Evolutionary conservation across 1,140 invertebrate genomes (phyloP).

Genomic region (Solenopsis invicta): DNA sequence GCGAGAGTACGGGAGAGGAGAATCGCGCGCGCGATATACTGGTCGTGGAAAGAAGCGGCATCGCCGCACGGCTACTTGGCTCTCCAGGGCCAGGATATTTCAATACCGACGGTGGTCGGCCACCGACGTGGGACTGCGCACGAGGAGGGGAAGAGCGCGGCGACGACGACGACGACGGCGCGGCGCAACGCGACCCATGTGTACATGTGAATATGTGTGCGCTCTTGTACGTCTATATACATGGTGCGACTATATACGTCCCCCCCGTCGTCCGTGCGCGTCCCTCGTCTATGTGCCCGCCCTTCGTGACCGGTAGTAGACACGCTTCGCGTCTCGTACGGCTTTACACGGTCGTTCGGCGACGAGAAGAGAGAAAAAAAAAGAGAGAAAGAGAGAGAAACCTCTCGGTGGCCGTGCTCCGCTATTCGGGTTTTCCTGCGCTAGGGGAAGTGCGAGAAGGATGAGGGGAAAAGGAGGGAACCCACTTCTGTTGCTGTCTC

Average conservation of each 20-base stretch:
- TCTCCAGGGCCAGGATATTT: slow-evolving; percentile 83
- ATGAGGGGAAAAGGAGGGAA: neutral
- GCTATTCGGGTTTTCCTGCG: slow-evolving; percentile 75
- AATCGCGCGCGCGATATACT: slow-evolving; percentile 68
- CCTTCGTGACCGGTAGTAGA: slow-evolving; percentile 65
- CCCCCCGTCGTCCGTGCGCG: slow-evolving; percentile 12
- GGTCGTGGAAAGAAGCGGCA: slow-evolving; percentile 85
- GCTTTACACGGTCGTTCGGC: slow-evolving; percentile 72
- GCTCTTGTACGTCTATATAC: slow-evolving; percentile 23
- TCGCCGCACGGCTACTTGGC: slow-evolving; percentile 87
- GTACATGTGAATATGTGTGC: slow-evolving; percentile 22
- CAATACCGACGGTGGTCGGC: slow-evolving; percentile 81
- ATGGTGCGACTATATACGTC: slow-evolving; percentile 1
- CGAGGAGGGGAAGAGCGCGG: slow-evolving; percentile 52
- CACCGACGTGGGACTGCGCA: slow-evolving; percentile 67
- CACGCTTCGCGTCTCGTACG: slow-evolving; percentile 63
- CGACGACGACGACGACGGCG: slow-evolving; percentile 4
- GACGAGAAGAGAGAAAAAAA: slow-evolving; percentile 39
- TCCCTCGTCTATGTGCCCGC: slow-evolving; percentile 70
- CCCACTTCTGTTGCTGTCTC: slow-evolving; percentile 43
- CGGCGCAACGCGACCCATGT: neutral
- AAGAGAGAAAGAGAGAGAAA: slow-evolving; percentile 23
- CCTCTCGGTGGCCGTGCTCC: slow-evolving; percentile 68
- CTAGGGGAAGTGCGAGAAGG: slow-evolving; percentile 45
- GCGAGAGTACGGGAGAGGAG: slow-evolving; percentile 22